Evolutionary conservation across 2,888 invertebrate species (phyloP).

Genomic region (Drosophila buzzatii): DNA sequence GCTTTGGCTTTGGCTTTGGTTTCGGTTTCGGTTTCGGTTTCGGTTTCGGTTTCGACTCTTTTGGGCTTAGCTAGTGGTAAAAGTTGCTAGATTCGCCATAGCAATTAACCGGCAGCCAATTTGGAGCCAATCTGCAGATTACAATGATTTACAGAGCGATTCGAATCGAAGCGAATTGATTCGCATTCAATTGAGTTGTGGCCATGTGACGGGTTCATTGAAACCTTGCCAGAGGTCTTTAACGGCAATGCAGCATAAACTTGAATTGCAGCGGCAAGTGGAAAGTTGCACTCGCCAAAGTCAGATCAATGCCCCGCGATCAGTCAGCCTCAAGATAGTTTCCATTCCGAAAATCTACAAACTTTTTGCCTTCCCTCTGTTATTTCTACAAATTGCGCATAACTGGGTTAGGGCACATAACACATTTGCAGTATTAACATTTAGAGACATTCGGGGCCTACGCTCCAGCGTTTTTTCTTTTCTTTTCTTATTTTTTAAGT

Average conservation of each 20-base stretch:
- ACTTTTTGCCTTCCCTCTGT: neutral
- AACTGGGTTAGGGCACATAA: slow-evolving; percentile 17
- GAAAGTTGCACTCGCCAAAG: slow-evolving; percentile 55
- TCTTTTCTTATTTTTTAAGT: neutral
- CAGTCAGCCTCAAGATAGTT: slow-evolving; percentile 4
- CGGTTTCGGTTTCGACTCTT: slow-evolving; percentile 45
- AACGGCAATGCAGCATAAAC: slow-evolving; percentile 61
- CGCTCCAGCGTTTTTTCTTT: neutral
- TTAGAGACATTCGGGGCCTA: slow-evolving; percentile 15
- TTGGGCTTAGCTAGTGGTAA: slow-evolving; percentile 68
- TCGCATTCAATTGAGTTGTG: neutral
- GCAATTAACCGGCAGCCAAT: slow-evolving; percentile 70
- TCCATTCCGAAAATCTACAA: slow-evolving; percentile 2
- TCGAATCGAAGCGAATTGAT: slow-evolving; percentile 35
- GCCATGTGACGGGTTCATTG: slow-evolving; percentile 67
- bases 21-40: slow-evolving; percentile 10
- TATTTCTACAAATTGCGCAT: neutral
- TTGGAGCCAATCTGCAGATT: slow-evolving; percentile 33
- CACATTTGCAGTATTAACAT: slow-evolving; percentile 17
- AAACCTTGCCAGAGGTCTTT: slow-evolving; percentile 71
- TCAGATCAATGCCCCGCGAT: slow-evolving; percentile 62
- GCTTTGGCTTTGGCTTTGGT: neutral
- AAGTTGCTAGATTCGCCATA: slow-evolving; percentile 80
- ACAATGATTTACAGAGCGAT: slow-evolving; percentile 31
- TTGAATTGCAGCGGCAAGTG: slow-evolving; percentile 70